phyloP scores from a whole-genome alignment of 1,140 invertebrate species.

The Meloidogyne hapla region DNA sequence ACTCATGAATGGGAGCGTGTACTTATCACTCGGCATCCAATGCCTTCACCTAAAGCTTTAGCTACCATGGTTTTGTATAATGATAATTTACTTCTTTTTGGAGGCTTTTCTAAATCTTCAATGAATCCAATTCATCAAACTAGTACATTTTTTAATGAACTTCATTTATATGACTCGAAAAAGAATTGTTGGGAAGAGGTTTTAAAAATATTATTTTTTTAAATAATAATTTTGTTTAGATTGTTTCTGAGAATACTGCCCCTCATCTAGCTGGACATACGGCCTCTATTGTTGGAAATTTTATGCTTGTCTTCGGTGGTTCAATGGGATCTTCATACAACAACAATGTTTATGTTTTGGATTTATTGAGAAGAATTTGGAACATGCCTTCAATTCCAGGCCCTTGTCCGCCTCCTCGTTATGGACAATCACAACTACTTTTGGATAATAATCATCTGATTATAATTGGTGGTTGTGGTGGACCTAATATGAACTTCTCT shows the following conservation, averaged over 20 bases:
- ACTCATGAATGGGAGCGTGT: slow-evolving; percentile 42
- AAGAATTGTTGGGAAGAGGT: slow-evolving; percentile 81
- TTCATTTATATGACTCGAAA: slow-evolving; percentile 82
- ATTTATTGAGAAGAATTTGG: slow-evolving; percentile 42
- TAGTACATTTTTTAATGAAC: slow-evolving; percentile 68
- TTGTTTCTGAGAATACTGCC: slow-evolving; percentile 45
- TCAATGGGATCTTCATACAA: slow-evolving; percentile 51
- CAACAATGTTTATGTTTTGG: slow-evolving; percentile 51
- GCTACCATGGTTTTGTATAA: slow-evolving; percentile 83
- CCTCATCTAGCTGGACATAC: slow-evolving; percentile 84
- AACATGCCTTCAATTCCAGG: slow-evolving; percentile 46
- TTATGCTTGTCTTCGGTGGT: slow-evolving; percentile 54
- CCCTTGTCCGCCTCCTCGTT: slow-evolving; percentile 49
- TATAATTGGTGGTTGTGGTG: slow-evolving; percentile 72
- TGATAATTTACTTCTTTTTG: slow-evolving; percentile 82
- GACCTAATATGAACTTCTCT: slow-evolving; percentile 73
- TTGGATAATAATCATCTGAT: slow-evolving; percentile 66
- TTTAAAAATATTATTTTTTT: slow-evolving; percentile 10
- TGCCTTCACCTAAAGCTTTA: slow-evolving; percentile 92
- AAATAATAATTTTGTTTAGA: slow-evolving; percentile 13
- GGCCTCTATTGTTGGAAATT: slow-evolving; percentile 79
- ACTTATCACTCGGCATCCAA: slow-evolving; percentile 73
- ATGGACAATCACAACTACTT: slow-evolving; percentile 50
- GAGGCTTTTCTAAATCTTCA: slow-evolving; percentile 90
- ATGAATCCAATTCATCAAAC: slow-evolving; percentile 82